These are phyloP conservation scores for Graptemys geographica DNA, from an alignment of 2,797 vertebrate species.

Conservation along the genomic window DNA sequence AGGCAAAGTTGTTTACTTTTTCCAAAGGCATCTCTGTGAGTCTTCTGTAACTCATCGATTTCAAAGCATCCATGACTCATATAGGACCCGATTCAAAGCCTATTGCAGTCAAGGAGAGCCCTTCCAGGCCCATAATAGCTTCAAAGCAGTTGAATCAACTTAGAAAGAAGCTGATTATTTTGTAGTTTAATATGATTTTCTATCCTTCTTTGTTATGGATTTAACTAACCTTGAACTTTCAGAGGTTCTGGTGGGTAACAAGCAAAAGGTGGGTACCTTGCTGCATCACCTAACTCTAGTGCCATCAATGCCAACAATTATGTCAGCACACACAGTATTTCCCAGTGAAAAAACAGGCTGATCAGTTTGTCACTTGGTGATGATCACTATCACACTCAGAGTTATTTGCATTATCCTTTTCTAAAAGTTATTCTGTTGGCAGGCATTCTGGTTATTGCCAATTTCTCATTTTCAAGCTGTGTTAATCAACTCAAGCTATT, in stretches of 20 bases:
- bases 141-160: neutral
- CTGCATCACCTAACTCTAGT: neutral
- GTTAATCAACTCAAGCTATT: neutral
- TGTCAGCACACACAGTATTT: neutral
- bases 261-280: neutral
- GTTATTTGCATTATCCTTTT: neutral
- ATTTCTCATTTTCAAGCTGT: neutral
- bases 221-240: neutral
- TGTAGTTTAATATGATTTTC: neutral
- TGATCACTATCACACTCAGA: neutral
- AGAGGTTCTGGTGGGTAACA: neutral
- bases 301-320: neutral
- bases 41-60: neutral
- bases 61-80: neutral
- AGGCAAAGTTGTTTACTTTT: neutral
- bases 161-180: neutral
- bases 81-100: neutral
- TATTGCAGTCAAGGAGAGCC: neutral
- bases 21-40: neutral
- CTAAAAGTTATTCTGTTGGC: neutral
- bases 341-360: neutral
- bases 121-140: neutral
- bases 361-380: neutral
- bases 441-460: neutral
- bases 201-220: neutral